Conservation (phyloP, 2,797 vertebrate genomes). For the Cephalopachus bancanus region DNA sequence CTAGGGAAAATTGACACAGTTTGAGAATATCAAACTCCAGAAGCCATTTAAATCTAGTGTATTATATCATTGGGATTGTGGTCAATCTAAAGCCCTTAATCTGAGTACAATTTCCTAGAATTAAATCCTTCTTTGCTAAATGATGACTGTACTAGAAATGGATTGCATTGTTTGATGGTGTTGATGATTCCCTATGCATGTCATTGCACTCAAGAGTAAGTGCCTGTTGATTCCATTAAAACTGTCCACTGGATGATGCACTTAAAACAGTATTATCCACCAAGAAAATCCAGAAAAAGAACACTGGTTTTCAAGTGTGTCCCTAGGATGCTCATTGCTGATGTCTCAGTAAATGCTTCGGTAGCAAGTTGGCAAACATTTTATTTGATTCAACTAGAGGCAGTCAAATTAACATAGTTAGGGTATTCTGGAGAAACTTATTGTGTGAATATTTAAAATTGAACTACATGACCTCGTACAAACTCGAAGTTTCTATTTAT, state of each 20-base stretch:
- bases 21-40: constrained; percentile 8
- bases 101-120: neutral
- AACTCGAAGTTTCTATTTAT: neutral
- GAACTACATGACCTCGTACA: constrained; percentile 34
- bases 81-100: constrained; percentile 8
- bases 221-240: constrained; percentile 68
- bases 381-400: constrained; percentile 45
- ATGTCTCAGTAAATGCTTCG: constrained; percentile 52
- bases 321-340: constrained; percentile 42
- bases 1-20: neutral
- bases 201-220: constrained; percentile 65
- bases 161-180: neutral
- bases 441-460: neutral
- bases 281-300: constrained; percentile 55
- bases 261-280: constrained; percentile 65
- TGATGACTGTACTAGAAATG: constrained; percentile 58
- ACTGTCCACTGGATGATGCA: constrained; percentile 49
- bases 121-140: constrained; percentile 62
- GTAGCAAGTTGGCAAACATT: constrained; percentile 43
- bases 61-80: neutral
- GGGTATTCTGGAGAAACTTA: constrained; percentile 4
- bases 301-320: constrained; percentile 61
- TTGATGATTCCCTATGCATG: constrained; percentile 66
- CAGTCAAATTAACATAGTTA: constrained; percentile 18
- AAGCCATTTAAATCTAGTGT: neutral